A percentile compares a stretch with the other conserved stretches of the same genome.
Conservation (phyloP, 2,797 vertebrate genomes). For the Rhodeus uyekii region DNA sequence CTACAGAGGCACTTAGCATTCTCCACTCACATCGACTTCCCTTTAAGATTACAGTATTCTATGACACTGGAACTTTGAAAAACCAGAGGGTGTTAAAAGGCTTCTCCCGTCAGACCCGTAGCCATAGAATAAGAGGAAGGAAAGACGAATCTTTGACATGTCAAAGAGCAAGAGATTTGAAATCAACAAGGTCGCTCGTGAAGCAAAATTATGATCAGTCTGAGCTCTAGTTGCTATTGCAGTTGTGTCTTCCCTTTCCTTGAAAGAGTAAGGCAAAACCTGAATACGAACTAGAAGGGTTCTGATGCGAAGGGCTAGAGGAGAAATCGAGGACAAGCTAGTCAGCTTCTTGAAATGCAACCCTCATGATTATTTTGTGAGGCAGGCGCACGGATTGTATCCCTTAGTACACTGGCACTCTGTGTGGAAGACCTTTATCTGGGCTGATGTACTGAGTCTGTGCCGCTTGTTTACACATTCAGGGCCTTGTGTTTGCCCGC, state of each 20-base stretch:
- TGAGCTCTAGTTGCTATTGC: background rate
- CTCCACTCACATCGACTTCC: conserved; percentile 43
- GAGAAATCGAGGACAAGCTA: conserved; percentile 37
- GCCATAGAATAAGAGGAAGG: conserved; percentile 32
- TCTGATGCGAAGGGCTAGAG: conserved; percentile 36
- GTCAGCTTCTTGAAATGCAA: conserved; percentile 33
- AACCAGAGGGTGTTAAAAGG: conserved; percentile 26
- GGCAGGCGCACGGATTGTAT: conserved; percentile 22
- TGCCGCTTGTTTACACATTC: conserved; percentile 46
- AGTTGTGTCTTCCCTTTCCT: conserved; percentile 23
- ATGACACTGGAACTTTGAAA: conserved; percentile 36
- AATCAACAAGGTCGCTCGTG: background rate
- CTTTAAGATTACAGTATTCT: conserved; percentile 42
- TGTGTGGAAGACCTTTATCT: conserved; percentile 40
- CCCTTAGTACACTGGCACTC: conserved; percentile 31
- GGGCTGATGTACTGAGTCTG: conserved; percentile 34
- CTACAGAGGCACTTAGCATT: conserved; percentile 50
- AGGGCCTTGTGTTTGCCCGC: conserved; percentile 41
- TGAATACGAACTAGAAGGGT: conserved; percentile 14
- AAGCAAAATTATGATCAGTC: conserved; percentile 13
- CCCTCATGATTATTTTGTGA: conserved; percentile 43
- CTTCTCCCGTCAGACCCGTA: conserved; percentile 6
- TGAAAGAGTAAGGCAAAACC: background rate
- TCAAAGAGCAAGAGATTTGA: conserved; percentile 17
- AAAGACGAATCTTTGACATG: conserved; percentile 19